These are phyloP conservation scores for Hydrozoanthus gracilis DNA, from an alignment of 92 coral and sea anemone genomes.

Conservation along the genomic window DNA sequence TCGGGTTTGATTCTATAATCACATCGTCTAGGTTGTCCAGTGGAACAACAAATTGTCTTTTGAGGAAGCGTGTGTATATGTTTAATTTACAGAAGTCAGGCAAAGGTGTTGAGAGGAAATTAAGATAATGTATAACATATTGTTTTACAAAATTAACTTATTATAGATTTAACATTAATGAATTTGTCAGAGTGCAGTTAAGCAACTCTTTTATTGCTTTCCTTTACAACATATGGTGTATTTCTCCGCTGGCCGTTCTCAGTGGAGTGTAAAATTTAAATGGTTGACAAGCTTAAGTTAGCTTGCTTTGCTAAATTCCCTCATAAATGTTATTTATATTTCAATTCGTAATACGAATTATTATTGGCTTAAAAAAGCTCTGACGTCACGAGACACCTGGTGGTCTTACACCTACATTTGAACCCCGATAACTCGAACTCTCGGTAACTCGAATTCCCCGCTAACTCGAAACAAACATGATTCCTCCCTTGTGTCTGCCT, in stretches of 20 bases:
- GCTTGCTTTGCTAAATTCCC: background rate
- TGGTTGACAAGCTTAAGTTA: background rate
- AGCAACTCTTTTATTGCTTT: background rate
- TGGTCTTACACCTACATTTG: no score
- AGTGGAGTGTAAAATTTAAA: background rate
- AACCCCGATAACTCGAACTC: no score
- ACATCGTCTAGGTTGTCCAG: background rate
- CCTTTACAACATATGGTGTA: background rate
- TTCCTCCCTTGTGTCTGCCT: no score
- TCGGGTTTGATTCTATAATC: background rate
- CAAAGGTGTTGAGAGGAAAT: background rate
- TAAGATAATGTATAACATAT: conserved; percentile 15
- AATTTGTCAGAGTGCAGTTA: background rate
- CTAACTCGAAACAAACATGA: no score
- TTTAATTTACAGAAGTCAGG: conserved; percentile 7
- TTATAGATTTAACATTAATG: background rate
- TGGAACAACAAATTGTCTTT: background rate
- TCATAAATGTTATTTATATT: no score
- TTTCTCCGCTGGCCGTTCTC: background rate
- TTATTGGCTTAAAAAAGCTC: no score
- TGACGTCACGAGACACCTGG: no score
- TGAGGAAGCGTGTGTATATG: background rate
- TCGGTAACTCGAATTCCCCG: no score
- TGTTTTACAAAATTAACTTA: conserved; percentile 33
- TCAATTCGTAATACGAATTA: no score